Evolutionary conservation across 2,888 invertebrate species (phyloP).

Genomic region (Apodemia zela): DNA sequence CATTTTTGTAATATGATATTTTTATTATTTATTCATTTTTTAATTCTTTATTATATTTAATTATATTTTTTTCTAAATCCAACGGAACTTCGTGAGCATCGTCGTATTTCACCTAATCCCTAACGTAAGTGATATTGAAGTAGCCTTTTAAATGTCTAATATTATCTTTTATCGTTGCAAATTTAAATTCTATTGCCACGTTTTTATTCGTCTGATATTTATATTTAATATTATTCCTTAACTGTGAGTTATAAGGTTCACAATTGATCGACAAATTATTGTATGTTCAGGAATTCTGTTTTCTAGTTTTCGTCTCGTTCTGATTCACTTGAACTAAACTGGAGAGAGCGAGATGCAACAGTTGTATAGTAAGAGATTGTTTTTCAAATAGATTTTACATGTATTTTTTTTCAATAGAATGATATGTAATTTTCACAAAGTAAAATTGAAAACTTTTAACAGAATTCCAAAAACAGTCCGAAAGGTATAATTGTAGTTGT

Average conservation of each 20-base stretch:
- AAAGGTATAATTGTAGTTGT: neutral
- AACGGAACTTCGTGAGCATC: neutral
- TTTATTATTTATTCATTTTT: no score
- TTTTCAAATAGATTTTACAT: no score
- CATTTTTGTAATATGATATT: neutral
- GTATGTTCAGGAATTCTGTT: neutral
- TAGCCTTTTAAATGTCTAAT: slow-evolving; percentile 36
- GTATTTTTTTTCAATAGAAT: no score
- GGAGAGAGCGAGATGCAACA: no score
- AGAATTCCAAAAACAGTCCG: neutral
- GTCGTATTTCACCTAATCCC: slow-evolving; percentile 8
- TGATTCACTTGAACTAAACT: no score
- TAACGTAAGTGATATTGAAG: slow-evolving; percentile 41
- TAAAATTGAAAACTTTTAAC: no score
- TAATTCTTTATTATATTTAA: no score
- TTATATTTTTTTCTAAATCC: neutral
- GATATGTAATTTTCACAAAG: no score
- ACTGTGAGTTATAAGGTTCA: neutral
- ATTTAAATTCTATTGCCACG: slow-evolving; percentile 16
- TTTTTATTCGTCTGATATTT: slow-evolving; percentile 4
- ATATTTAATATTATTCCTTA: slow-evolving; percentile 10
- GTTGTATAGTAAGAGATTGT: no score
- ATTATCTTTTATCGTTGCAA: slow-evolving; percentile 9
- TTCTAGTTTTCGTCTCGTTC: neutral
- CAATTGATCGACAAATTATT: neutral